phyloP scores from a whole-genome alignment of 1,140 invertebrate species.

The Chlorops oryzae region DNA sequence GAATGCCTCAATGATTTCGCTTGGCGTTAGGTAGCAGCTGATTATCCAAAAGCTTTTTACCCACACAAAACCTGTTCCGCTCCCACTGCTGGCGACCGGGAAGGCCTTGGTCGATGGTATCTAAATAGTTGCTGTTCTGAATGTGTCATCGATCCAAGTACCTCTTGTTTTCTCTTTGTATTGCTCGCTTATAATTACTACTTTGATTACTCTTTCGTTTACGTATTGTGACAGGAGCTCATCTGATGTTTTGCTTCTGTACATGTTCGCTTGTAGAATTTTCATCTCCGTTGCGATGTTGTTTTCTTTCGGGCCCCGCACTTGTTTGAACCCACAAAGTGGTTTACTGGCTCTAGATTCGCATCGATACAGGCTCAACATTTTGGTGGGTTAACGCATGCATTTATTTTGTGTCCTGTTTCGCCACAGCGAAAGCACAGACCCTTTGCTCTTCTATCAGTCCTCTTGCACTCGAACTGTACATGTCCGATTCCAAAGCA shows the following conservation, averaged over 20 bases:
- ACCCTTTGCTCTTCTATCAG: not conserved
- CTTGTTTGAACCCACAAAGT: not conserved
- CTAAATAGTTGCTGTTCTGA: not conserved
- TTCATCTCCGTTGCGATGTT: not conserved
- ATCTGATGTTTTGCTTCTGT: not conserved
- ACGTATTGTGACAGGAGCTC: too few species aligned
- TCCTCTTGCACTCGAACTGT: not conserved
- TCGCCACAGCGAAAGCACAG: not conserved
- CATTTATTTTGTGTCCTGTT: not conserved
- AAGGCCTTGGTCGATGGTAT: not conserved
- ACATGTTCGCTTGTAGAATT: too few species aligned
- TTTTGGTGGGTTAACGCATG: not conserved
- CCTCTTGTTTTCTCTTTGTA: not conserved
- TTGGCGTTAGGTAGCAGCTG: constrained; percentile 10
- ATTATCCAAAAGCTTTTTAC: not conserved
- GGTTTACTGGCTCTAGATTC: not conserved
- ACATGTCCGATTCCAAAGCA: not conserved
- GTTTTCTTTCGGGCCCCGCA: not conserved
- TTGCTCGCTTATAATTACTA: not conserved
- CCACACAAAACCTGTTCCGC: not conserved
- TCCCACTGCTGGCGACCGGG: not conserved
- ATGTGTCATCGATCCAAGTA: not conserved
- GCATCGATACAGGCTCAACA: too few species aligned
- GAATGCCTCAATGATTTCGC: not conserved
- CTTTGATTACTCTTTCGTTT: not conserved